Evolutionary conservation across 2,888 invertebrate genomes (phyloP).

Genomic region (Atethmia centrago): DNA sequence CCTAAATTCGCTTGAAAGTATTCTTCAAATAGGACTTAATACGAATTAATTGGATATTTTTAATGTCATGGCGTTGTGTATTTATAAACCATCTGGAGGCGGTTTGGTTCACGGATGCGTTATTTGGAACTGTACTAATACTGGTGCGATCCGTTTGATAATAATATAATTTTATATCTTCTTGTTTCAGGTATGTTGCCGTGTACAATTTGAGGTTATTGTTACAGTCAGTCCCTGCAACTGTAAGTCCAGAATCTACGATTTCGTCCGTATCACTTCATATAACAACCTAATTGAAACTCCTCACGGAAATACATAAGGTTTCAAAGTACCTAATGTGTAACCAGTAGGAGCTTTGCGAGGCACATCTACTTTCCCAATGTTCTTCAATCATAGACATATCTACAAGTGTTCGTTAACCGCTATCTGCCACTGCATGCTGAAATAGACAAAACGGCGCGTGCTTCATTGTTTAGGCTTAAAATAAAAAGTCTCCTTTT

Average conservation of each 20-base stretch:
- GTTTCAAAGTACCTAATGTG: neutral
- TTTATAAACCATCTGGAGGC: slow-evolving; percentile 82
- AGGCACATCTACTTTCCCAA: slow-evolving; percentile 1
- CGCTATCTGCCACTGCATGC: slow-evolving; percentile 9
- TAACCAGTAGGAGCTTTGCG: neutral
- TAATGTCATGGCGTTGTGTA: slow-evolving; percentile 81
- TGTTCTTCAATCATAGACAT: slow-evolving; percentile 14
- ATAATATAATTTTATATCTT: slow-evolving; percentile 45
- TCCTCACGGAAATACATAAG: neutral
- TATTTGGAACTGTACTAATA: slow-evolving; percentile 63
- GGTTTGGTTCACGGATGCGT: slow-evolving; percentile 71
- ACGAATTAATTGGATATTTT: slow-evolving; percentile 80
- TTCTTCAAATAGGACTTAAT: slow-evolving; percentile 75
- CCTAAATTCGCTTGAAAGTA: slow-evolving; percentile 64
- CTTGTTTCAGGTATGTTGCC: slow-evolving; percentile 75
- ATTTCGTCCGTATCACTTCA: neutral
- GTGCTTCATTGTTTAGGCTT: slow-evolving; percentile 1
- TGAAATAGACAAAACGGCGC: slow-evolving; percentile 35
- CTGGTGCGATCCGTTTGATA: slow-evolving; percentile 37
- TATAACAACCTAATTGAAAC: neutral
- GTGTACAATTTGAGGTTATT: slow-evolving; percentile 26
- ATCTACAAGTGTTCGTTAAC: neutral
- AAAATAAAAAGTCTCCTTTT: slow-evolving; percentile 18
- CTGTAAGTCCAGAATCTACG: slow-evolving; percentile 24
- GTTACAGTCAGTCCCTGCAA: neutral